Percentiles rank a stretch among this genome's conserved stretches.
These are phyloP conservation scores for Branchipolynoe longqiensis DNA, from an alignment of 2,888 invertebrate genomes.

Conservation along the genomic window DNA sequence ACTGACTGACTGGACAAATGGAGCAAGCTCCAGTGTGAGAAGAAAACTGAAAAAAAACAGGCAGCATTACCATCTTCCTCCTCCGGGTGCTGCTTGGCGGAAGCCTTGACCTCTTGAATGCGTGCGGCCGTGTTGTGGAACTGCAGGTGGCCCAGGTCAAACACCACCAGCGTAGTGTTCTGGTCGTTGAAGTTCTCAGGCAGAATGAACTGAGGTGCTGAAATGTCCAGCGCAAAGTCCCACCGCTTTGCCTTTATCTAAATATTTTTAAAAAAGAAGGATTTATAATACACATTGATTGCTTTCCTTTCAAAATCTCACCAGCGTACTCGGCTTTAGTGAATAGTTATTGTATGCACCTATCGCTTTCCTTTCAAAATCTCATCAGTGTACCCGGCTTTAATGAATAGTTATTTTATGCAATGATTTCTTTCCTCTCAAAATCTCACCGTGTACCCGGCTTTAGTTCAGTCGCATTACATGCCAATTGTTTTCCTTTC, in stretches of 20 bases:
- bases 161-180: slow-evolving; percentile 85
- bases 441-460: too few species aligned
- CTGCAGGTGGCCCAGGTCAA: slow-evolving; percentile 94
- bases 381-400: too few species aligned
- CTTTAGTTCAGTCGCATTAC: too few species aligned
- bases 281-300: not conserved
- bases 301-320: too few species aligned
- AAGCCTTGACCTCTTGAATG: slow-evolving; percentile 34
- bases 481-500: too few species aligned
- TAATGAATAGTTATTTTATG: too few species aligned
- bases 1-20: too few species aligned
- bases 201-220: slow-evolving; percentile 95
- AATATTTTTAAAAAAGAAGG: slow-evolving; percentile 24
- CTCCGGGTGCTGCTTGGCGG: slow-evolving; percentile 63
- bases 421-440: too few species aligned
- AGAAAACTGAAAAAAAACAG: not conserved
- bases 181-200: slow-evolving; percentile 85
- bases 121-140: slow-evolving; percentile 79
- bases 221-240: slow-evolving; percentile 94
- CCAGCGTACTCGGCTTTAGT: too few species aligned
- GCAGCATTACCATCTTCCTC: slow-evolving; percentile 66
- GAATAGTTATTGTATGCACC: too few species aligned
- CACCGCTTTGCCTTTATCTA: slow-evolving; percentile 83
- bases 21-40: too few species aligned
- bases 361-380: too few species aligned